Conservation (phyloP, 2,113 vertebrate genomes). For the Mobula hypostoma region DNA sequence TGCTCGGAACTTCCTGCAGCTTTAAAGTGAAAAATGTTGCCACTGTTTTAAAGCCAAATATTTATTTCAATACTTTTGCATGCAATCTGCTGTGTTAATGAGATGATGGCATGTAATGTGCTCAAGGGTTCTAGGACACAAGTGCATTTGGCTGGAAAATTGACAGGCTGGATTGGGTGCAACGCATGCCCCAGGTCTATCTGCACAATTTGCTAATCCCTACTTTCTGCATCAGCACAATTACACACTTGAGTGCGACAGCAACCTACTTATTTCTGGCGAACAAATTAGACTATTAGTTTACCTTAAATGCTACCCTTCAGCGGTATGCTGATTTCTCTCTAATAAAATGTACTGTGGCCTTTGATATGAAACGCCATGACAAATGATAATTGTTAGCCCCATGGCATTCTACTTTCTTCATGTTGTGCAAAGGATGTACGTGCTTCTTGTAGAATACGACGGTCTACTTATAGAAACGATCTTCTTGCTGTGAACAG, state of each 20-base stretch:
- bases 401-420: neutral
- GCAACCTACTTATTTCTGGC: neutral
- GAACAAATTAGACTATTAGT: conserved; percentile 27
- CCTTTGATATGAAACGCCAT: neutral
- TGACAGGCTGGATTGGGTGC: neutral
- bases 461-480: neutral
- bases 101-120: neutral
- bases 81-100: neutral
- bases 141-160: neutral
- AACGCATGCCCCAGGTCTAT: neutral
- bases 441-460: neutral
- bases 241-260: neutral
- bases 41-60: neutral
- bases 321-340: neutral
- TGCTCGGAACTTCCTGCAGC: neutral
- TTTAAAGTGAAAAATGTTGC: neutral
- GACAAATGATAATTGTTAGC: neutral
- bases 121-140: neutral
- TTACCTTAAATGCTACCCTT: neutral
- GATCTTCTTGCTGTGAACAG: neutral
- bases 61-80: neutral
- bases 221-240: neutral
- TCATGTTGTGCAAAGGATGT: neutral
- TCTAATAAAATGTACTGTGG: neutral
- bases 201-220: conserved; percentile 5